phyloP scores from a whole-genome alignment of 1,140 invertebrate genomes.

The Apis dorsata region DNA sequence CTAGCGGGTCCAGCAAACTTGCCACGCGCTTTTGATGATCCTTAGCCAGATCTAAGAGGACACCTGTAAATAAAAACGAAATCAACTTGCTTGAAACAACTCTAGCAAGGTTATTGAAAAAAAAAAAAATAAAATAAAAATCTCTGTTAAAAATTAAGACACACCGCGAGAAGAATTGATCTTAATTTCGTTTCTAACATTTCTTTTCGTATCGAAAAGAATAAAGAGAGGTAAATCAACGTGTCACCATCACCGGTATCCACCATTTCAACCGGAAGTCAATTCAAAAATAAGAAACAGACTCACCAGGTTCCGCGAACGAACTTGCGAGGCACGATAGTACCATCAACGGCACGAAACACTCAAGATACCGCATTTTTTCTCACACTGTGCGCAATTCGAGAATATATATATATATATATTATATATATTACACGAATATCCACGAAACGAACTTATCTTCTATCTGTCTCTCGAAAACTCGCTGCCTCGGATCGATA shows the following conservation, averaged over 20 bases:
- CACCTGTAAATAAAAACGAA: slow-evolving; percentile 13
- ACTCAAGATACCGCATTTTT: slow-evolving; percentile 63
- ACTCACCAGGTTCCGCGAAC: slow-evolving; percentile 65
- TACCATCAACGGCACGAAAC: slow-evolving; percentile 67
- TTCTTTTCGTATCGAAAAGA: no score
- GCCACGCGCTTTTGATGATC: not conserved
- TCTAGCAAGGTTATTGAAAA: not conserved
- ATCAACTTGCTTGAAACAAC: not conserved
- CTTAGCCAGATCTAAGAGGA: slow-evolving; percentile 11
- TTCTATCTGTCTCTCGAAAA: no score
- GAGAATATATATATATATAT: no score
- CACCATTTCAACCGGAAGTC: not conserved
- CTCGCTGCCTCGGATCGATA: not conserved
- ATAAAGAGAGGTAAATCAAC: no score
- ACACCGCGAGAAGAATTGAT: no score
- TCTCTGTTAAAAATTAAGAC: no score
- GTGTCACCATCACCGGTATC: no score
- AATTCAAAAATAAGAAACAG: not conserved
- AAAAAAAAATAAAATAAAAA: no score
- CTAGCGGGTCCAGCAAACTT: slow-evolving; percentile 65
- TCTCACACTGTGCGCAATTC: slow-evolving; percentile 16
- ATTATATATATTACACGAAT: slow-evolving; percentile 9
- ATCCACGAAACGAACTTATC: not conserved
- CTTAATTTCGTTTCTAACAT: not conserved
- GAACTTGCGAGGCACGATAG: slow-evolving; percentile 56